Evolutionary conservation across 2,797 vertebrate species (phyloP), one percentile per base, ranked within the genome.

Genomic region (Megaceryle alcyon): DNA sequence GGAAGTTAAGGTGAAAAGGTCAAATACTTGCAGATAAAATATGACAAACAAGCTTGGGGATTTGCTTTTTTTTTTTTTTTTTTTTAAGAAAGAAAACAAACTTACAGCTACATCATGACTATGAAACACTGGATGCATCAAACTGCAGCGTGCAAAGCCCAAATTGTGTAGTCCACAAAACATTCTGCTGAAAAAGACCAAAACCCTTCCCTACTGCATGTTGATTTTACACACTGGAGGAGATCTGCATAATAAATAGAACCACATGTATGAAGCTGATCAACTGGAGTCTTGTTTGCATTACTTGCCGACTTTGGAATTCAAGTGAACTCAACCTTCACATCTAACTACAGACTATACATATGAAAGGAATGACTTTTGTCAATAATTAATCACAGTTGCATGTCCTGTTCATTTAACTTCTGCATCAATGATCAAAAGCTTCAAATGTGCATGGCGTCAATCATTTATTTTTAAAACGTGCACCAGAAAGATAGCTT

Each of bases 341-440:
- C 4, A 8, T 48, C 53, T 66, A 83, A 33, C 86, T 44, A 9
- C 46, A 79, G 73, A 12, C 90, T 35, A 18, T 37, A 35, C 39
- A 41, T 28, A 49, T 15, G 56, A 90, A 53, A 86, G 70, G 78
- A 90, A 76, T 18, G 4, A 20, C 70, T 95, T 41, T 0, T 59
- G 85, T 82, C 95, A 93, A 90, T 97, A 96, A 97, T 94, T 94
- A 81, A 96, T 93, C 81, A 44, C 91, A 95, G 79, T 59, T 69
- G 59, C 43, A 37, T 12, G 65, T 88, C 94, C 72, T 82, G 75
- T 64, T 88, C 79, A 12, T 71, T 92, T 82, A 86, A 39, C 31
- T 96, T 91, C 82, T 81, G 79, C 82, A 44, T 14, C 85, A n/a
- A 22, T 44, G 87, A 97, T 94, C 89, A 91, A 94, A 94, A 94